Evolutionary conservation across 2,113 vertebrate genomes (phyloP).

Genomic region (Clarias macrocephalus): DNA sequence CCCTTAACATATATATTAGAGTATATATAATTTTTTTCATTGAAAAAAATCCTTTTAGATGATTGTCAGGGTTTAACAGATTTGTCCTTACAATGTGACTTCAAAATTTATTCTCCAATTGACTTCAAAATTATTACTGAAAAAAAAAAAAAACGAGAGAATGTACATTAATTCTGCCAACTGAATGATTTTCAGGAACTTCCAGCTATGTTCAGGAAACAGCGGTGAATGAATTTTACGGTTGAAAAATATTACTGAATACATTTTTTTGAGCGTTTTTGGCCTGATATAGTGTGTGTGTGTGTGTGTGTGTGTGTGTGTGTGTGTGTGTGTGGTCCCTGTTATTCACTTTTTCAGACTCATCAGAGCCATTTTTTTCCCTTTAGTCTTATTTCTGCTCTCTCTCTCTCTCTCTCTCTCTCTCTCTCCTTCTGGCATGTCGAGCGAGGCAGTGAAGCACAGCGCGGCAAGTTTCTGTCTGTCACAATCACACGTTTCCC

Average conservation of each 20-base stretch:
- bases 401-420: slow-evolving; percentile 8
- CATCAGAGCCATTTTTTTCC: background rate
- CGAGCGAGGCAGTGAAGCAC: slow-evolving; percentile 45
- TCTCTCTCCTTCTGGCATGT: slow-evolving; percentile 29
- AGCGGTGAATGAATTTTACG: background rate
- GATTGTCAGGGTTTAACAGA: background rate
- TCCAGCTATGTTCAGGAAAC: background rate
- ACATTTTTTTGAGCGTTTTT: background rate
- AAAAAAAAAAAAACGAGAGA: background rate
- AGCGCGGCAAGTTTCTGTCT: slow-evolving; percentile 58
- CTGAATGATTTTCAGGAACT: background rate
- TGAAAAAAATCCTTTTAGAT: background rate
- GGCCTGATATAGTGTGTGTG: background rate
- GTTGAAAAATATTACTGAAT: background rate
- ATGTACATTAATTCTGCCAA: background rate
- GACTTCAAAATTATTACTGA: background rate
- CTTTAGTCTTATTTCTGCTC: background rate
- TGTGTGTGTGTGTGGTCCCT: background rate
- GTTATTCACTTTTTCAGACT: slow-evolving; percentile 4
- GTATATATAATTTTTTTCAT: background rate
- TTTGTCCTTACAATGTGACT: background rate
- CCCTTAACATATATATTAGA: no score
- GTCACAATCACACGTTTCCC: slow-evolving; percentile 65
- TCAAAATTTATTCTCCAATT: background rate
- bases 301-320: background rate